Evolutionary conservation across 1,140 invertebrate species (phyloP).

Genomic region (Limonius californicus): DNA sequence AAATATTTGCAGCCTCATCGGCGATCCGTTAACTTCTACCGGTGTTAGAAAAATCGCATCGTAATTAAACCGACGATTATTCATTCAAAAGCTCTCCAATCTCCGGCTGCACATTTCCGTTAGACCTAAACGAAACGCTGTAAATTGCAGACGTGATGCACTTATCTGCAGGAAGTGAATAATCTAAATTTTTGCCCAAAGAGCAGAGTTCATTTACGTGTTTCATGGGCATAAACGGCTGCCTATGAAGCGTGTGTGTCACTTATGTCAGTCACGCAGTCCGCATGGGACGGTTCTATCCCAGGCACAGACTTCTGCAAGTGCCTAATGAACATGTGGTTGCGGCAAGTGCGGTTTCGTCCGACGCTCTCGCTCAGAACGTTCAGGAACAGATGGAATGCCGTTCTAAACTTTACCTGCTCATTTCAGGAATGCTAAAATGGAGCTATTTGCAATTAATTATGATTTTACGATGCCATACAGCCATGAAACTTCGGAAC

Average conservation of each 20-base stretch:
- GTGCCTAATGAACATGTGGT: constrained; percentile 1
- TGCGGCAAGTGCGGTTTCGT: not conserved
- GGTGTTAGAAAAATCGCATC: too few species aligned
- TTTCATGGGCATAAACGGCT: not conserved
- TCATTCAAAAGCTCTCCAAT: not conserved
- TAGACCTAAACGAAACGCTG: not conserved
- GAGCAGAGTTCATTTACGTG: not conserved
- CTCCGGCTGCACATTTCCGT: constrained; percentile 1
- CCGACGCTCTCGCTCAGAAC: not conserved
- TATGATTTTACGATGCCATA: not conserved
- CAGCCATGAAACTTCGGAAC: not conserved
- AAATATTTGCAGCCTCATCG: not conserved
- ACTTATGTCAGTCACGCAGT: constrained; percentile 1
- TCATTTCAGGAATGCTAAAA: not conserved
- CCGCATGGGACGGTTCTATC: not conserved
- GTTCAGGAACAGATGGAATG: not conserved
- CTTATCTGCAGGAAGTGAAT: not conserved
- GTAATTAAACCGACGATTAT: not conserved
- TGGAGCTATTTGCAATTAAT: not conserved
- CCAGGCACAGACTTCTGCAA: not conserved
- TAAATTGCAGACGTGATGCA: not conserved
- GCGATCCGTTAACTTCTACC: not conserved
- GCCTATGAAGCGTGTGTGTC: not conserved
- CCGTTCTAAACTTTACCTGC: not conserved
- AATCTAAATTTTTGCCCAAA: not conserved